Evolutionary conservation across 2,888 invertebrate genomes (phyloP).

Genomic region (Tethea ocularis): DNA sequence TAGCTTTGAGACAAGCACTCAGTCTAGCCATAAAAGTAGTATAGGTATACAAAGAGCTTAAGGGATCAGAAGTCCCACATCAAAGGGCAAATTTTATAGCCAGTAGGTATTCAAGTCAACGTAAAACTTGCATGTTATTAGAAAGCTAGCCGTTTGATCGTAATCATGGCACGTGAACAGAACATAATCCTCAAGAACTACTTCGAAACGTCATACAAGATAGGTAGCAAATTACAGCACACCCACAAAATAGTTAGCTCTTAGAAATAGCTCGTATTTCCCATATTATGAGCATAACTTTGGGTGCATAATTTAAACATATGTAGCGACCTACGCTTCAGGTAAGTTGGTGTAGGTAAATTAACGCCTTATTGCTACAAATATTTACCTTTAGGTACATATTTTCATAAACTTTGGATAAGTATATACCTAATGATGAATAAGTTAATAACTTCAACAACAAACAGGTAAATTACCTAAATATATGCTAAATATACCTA

Average conservation of each 20-base stretch:
- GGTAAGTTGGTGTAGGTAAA: background rate
- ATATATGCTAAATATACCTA: no score
- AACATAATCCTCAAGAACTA: background rate
- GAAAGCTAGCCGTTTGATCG: background rate
- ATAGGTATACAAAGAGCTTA: background rate
- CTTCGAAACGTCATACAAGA: background rate
- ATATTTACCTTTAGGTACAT: background rate
- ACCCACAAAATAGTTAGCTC: slow-evolving; percentile 4
- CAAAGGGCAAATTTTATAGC: slow-evolving; percentile 1
- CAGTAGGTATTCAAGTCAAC: background rate
- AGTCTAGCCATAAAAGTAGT: background rate
- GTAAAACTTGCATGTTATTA: slow-evolving; percentile 4
- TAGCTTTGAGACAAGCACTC: background rate
- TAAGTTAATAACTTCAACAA: no score
- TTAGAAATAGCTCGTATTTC: background rate
- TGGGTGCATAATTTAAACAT: background rate
- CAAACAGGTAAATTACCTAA: no score
- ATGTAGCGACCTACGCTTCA: background rate
- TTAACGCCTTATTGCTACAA: background rate
- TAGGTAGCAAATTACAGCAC: background rate
- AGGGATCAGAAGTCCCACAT: background rate
- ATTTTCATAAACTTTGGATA: no score
- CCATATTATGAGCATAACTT: slow-evolving; percentile 1
- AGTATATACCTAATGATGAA: no score
- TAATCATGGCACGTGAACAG: background rate